These are phyloP conservation scores for Yoshiicerus persimilis DNA, from an alignment of 1,140 invertebrate species.

Conservation along the genomic window DNA sequence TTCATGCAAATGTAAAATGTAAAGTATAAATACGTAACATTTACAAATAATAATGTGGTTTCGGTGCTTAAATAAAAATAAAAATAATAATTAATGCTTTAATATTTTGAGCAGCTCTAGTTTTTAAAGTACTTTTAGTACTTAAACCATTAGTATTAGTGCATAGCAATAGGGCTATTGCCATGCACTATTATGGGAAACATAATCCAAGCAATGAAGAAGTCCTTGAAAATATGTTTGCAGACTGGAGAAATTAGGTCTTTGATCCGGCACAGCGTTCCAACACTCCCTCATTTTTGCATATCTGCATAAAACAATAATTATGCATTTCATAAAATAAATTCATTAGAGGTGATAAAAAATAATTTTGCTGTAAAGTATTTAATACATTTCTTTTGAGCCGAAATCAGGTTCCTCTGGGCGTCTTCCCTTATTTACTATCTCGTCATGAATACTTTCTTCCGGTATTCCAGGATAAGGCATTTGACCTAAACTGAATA, in stretches of 20 bases:
- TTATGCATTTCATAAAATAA: neutral
- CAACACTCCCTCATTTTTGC: conserved; percentile 9
- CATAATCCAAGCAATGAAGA: neutral
- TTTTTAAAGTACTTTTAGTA: too few species aligned
- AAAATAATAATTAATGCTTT: too few species aligned
- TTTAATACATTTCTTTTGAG: neutral
- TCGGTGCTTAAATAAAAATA: too few species aligned
- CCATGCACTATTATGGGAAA: too few species aligned
- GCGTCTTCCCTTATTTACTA: neutral
- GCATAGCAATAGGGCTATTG: too few species aligned
- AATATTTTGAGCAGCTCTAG: too few species aligned
- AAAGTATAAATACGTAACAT: too few species aligned
- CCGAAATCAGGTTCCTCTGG: neutral
- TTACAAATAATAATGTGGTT: too few species aligned
- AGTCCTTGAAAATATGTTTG: neutral
- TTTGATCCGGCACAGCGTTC: neutral
- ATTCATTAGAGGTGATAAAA: too few species aligned
- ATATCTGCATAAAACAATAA: too few species aligned
- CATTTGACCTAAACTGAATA: neutral
- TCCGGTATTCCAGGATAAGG: neutral
- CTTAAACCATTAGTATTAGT: too few species aligned
- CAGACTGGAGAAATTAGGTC: conserved; percentile 13
- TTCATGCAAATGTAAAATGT: too few species aligned
- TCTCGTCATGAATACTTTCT: neutral
- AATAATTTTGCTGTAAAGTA: neutral